A percentile compares a stretch with the other conserved stretches of the same genome.
Conservation (phyloP, 2,797 vertebrate species). For the Natrix natrix region DNA sequence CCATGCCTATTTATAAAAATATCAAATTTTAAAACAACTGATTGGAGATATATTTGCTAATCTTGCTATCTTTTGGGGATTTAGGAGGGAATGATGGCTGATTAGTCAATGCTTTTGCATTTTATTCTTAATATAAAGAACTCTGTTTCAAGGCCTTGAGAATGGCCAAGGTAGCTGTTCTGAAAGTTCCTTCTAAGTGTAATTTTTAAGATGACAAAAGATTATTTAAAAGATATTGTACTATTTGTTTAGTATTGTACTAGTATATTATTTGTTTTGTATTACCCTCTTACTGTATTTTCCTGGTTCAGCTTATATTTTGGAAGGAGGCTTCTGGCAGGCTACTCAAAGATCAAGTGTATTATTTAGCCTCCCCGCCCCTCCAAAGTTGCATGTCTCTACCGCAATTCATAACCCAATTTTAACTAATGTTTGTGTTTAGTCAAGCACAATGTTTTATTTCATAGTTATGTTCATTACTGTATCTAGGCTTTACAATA, state of each 20-base stretch:
- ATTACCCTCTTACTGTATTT: background rate
- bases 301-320: background rate
- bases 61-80: background rate
- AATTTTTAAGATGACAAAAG: background rate
- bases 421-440: slow-evolving; percentile 51
- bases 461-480: slow-evolving; percentile 72
- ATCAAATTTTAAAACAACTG: slow-evolving; percentile 8
- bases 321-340: background rate
- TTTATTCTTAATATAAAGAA: background rate
- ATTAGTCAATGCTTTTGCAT: background rate
- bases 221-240: background rate
- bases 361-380: background rate
- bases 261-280: background rate
- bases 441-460: slow-evolving; percentile 64
- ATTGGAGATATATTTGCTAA: background rate
- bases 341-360: background rate
- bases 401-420: background rate
- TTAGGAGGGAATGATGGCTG: background rate
- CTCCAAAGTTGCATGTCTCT: background rate
- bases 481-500: slow-evolving; percentile 51
- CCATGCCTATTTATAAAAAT: background rate
- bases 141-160: background rate
- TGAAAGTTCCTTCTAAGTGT: background rate
- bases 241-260: background rate
- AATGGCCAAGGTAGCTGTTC: background rate